Evolutionary conservation across 2,113 vertebrate species (phyloP).

Genomic region (Agapornis roseicollis): DNA sequence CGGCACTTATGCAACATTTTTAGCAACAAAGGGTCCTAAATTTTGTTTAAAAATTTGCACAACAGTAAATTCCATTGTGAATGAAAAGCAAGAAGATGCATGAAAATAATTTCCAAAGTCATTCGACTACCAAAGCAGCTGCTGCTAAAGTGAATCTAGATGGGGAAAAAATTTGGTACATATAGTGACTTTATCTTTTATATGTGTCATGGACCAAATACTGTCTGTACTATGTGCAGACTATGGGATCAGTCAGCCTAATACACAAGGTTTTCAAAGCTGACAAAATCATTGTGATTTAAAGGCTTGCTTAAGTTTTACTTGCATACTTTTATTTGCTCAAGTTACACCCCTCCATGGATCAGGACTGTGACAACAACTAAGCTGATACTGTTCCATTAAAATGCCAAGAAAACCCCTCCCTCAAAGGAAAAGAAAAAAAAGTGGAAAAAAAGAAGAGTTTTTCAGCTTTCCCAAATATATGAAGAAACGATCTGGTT

Average conservation of each 20-base stretch:
- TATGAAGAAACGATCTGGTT: not conserved
- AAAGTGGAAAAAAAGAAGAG: not conserved
- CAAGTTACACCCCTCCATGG: not conserved
- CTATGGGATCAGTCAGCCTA: not conserved
- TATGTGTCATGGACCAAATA: not conserved
- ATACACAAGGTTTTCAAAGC: not conserved
- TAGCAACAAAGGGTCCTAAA: not conserved
- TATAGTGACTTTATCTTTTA: not conserved
- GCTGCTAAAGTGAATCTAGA: not conserved
- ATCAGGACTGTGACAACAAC: not conserved
- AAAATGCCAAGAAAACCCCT: not conserved
- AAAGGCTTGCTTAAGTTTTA: slow-evolving; percentile 11
- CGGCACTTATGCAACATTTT: not conserved
- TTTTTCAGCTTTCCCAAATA: not conserved
- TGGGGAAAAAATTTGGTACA: not conserved
- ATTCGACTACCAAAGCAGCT: not conserved
- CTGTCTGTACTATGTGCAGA: not conserved
- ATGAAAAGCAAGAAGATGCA: not conserved
- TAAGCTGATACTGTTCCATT: not conserved
- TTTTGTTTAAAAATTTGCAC: not conserved
- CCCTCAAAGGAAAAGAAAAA: not conserved
- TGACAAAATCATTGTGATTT: slow-evolving; percentile 14
- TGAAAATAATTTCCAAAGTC: not conserved
- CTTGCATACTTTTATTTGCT: slow-evolving; percentile 16
- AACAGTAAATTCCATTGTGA: not conserved